phyloP scores from a whole-genome alignment of 2,888 invertebrate genomes.

The Noctua janthina region DNA sequence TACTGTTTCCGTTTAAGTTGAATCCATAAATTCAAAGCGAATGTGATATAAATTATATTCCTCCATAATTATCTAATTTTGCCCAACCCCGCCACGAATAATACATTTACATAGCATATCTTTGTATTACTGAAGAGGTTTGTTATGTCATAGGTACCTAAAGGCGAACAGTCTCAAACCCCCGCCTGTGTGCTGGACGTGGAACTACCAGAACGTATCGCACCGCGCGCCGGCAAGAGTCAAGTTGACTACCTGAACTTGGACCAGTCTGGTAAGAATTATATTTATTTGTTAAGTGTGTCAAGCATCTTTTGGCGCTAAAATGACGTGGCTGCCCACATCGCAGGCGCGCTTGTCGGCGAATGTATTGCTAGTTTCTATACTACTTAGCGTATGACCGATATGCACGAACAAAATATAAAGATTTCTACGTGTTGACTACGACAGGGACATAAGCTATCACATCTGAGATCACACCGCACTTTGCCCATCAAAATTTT shows the following conservation, averaged over 20 bases:
- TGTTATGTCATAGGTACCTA: conserved; percentile 77
- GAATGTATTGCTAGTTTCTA: not conserved
- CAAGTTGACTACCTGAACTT: conserved; percentile 87
- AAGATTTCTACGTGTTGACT: not conserved
- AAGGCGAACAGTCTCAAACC: conserved; percentile 85
- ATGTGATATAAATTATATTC: too few relatives aligned
- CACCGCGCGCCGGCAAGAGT: conserved; percentile 87
- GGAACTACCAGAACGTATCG: conserved; percentile 83
- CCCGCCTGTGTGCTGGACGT: conserved; percentile 88
- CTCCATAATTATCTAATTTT: too few relatives aligned
- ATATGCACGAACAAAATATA: too few relatives aligned
- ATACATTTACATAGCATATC: too few relatives aligned
- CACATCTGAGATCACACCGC: not conserved
- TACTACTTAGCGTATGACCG: too few relatives aligned
- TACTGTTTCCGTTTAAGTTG: too few relatives aligned
- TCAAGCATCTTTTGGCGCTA: not conserved
- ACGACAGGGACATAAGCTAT: not conserved
- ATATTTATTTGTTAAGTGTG: not conserved
- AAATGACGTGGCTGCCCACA: not conserved
- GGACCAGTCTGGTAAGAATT: conserved; percentile 84
- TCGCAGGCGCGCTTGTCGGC: not conserved
- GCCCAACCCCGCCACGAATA: too few relatives aligned
- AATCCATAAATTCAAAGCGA: too few relatives aligned
- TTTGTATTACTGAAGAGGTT: too few relatives aligned
- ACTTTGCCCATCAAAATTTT: not conserved